Evolutionary conservation across 2,797 vertebrate species (phyloP).

Genomic region (Phoeniculus purpureus): DNA sequence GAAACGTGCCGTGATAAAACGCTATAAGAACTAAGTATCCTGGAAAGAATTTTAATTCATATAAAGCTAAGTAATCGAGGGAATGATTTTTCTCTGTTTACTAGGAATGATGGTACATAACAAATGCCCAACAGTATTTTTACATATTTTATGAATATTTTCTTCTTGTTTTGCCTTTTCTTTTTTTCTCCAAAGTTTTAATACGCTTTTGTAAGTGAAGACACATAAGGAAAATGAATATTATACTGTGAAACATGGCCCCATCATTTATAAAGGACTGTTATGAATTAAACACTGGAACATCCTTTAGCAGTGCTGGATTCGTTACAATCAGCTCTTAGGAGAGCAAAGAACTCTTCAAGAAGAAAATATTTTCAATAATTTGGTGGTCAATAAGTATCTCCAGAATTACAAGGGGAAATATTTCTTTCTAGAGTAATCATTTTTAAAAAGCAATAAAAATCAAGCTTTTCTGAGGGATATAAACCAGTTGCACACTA

Average conservation of each 20-base stretch:
- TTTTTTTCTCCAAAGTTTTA: background rate
- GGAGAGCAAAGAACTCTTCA: background rate
- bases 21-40: slow-evolving; percentile 64
- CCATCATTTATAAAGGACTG: background rate
- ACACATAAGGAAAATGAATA: background rate
- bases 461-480: background rate
- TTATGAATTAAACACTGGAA: background rate
- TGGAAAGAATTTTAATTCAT: slow-evolving; percentile 75
- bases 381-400: background rate
- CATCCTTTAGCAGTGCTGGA: background rate
- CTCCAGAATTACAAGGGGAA: slow-evolving; percentile 6
- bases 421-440: background rate
- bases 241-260: background rate
- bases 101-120: slow-evolving; percentile 14
- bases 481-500: background rate
- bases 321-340: background rate
- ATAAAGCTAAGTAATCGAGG: slow-evolving; percentile 67
- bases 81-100: slow-evolving; percentile 70
- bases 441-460: background rate
- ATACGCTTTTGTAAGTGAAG: background rate
- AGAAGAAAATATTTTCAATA: background rate
- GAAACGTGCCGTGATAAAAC: slow-evolving; percentile 61
- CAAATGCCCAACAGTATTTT: background rate
- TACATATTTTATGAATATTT: background rate
- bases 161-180: background rate